These are phyloP conservation scores for Desmodus rotundus DNA, from an alignment of 2,113 vertebrate genomes.

Conservation along the genomic window DNA sequence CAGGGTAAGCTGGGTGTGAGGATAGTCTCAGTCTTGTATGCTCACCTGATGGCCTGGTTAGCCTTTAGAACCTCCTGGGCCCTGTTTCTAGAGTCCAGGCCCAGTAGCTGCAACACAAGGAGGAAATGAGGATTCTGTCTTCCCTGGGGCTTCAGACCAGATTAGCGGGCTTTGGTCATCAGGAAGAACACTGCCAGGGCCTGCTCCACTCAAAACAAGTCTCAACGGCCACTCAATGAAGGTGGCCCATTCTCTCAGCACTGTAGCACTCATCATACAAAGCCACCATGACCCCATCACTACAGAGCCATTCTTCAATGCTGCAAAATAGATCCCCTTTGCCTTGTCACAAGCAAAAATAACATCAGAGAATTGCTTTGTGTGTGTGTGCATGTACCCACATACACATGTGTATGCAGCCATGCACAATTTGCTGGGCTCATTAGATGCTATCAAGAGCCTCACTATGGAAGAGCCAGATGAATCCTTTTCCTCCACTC, in stretches of 20 bases:
- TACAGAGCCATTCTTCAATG: neutral
- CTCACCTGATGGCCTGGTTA: neutral
- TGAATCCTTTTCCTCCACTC: neutral
- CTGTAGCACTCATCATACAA: neutral
- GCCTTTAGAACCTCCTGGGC: neutral
- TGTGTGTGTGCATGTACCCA: neutral
- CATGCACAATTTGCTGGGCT: neutral
- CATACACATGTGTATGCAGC: neutral
- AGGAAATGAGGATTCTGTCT: neutral
- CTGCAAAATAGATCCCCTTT: neutral
- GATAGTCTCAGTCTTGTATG: neutral
- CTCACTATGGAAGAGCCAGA: neutral
- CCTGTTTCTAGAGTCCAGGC: neutral
- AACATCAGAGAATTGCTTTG: neutral
- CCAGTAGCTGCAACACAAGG: neutral
- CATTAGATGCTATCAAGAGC: constrained; percentile 17
- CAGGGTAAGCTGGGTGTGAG: neutral
- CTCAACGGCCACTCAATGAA: neutral
- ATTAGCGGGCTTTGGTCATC: neutral
- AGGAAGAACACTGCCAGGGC: neutral
- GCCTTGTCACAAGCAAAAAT: neutral
- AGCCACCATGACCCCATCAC: neutral
- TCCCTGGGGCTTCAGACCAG: neutral
- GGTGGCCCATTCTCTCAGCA: neutral
- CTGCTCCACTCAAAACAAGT: neutral